These are phyloP conservation scores for Corvus cornix DNA, from an alignment of 2,113 vertebrate genomes.

Conservation along the genomic window DNA sequence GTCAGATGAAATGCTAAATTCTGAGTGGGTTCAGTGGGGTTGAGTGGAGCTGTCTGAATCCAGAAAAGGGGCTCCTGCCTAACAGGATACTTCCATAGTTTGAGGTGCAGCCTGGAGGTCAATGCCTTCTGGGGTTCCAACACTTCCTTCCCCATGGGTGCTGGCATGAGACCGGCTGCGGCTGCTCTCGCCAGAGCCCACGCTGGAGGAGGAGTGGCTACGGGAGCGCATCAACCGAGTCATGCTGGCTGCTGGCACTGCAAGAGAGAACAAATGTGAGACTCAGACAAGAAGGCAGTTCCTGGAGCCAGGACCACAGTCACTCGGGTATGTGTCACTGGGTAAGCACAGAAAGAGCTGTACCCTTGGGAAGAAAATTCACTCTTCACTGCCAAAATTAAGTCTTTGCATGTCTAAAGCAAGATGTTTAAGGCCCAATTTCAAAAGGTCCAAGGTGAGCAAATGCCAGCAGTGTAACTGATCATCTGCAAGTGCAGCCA, in stretches of 20 bases:
- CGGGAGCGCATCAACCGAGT: constrained; percentile 89
- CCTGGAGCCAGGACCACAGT: not conserved
- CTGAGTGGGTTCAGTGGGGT: constrained; percentile 49
- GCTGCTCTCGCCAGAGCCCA: constrained; percentile 82
- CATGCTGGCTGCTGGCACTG: constrained; percentile 93
- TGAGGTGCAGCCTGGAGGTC: constrained; percentile 82
- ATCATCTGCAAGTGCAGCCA: not conserved
- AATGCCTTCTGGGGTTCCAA: constrained; percentile 71
- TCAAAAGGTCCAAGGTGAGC: constrained; percentile 42
- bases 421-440: constrained; percentile 31
- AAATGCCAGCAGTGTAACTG: not conserved
- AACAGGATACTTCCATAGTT: constrained; percentile 97
- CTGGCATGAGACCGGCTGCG: constrained; percentile 80
- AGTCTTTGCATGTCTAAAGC: constrained; percentile 5
- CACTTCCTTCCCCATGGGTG: constrained; percentile 76
- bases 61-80: constrained; percentile 61
- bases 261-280: constrained; percentile 40
- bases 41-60: constrained; percentile 57
- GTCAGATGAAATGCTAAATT: constrained; percentile 60
- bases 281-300: not conserved
- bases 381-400: not conserved
- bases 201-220: constrained; percentile 89
- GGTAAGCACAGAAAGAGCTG: not conserved
- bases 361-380: not conserved
- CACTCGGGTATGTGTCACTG: not conserved